Evolutionary conservation across 2,113 vertebrate species (phyloP).

Genomic region (Podocnemis expansa): DNA sequence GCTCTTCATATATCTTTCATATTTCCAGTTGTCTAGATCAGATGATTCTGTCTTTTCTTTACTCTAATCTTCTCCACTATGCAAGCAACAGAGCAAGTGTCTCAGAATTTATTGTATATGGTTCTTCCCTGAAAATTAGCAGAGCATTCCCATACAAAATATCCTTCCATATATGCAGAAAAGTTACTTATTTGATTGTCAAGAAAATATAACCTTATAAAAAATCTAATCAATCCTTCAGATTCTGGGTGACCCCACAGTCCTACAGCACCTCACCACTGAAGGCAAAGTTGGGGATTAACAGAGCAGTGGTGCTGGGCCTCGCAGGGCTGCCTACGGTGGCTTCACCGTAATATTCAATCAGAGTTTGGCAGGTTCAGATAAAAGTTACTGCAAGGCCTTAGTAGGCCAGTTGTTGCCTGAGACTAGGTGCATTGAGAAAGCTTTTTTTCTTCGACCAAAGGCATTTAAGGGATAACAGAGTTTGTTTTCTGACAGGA

Average conservation of each 20-base stretch:
- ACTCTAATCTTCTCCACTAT: neutral
- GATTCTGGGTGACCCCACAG: no score
- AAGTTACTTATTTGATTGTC: fast-evolving
- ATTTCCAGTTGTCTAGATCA: neutral
- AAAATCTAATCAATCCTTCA: neutral
- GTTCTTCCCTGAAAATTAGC: neutral
- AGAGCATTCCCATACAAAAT: neutral
- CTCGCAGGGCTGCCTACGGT: neutral
- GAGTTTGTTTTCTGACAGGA: neutral
- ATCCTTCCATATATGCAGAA: neutral
- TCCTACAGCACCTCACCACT: neutral
- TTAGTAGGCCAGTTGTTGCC: neutral
- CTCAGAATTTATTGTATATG: neutral
- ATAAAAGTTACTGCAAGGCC: neutral
- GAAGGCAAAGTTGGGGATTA: neutral
- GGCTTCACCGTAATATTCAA: neutral
- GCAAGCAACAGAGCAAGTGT: neutral
- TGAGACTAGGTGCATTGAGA: neutral
- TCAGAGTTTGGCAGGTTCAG: neutral
- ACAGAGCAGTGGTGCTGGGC: neutral
- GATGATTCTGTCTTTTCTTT: neutral
- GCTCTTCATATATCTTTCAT: neutral
- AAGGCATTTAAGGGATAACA: neutral
- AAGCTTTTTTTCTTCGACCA: neutral
- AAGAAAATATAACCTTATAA: neutral